Conservation (phyloP, 2,113 vertebrate genomes). For the Psilopogon haemacephalus region DNA sequence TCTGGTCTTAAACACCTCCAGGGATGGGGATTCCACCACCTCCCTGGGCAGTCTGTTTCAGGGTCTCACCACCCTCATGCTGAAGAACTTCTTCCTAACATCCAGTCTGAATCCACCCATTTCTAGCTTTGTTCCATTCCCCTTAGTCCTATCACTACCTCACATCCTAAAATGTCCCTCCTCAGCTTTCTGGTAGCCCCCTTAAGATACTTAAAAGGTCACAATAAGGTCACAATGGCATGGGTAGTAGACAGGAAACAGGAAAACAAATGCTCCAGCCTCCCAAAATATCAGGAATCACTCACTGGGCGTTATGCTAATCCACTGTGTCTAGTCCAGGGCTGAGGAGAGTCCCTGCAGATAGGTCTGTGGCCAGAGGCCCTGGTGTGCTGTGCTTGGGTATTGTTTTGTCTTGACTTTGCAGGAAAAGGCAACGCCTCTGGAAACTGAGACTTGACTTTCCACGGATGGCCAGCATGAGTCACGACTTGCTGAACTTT, state of each 20-base stretch:
- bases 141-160: too few relatives aligned
- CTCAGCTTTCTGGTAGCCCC: too few relatives aligned
- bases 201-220: too few relatives aligned
- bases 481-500: background rate
- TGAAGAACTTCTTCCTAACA: too few relatives aligned
- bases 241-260: background rate
- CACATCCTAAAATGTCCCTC: too few relatives aligned
- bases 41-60: too few relatives aligned
- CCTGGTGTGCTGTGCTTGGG: too few relatives aligned
- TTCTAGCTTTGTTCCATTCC: too few relatives aligned
- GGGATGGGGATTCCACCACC: too few relatives aligned
- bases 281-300: background rate
- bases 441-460: background rate
- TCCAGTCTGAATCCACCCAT: too few relatives aligned
- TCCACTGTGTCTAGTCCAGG: rapidly evolving
- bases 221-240: background rate
- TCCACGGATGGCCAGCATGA: background rate
- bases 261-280: background rate
- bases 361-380: background rate
- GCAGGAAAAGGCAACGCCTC: background rate
- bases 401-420: background rate
- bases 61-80: too few relatives aligned
- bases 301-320: background rate
- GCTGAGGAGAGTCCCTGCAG: background rate
- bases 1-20: too few relatives aligned